Conservation (phyloP, 2,888 invertebrate genomes). For the Nomada ruficornis region DNA sequence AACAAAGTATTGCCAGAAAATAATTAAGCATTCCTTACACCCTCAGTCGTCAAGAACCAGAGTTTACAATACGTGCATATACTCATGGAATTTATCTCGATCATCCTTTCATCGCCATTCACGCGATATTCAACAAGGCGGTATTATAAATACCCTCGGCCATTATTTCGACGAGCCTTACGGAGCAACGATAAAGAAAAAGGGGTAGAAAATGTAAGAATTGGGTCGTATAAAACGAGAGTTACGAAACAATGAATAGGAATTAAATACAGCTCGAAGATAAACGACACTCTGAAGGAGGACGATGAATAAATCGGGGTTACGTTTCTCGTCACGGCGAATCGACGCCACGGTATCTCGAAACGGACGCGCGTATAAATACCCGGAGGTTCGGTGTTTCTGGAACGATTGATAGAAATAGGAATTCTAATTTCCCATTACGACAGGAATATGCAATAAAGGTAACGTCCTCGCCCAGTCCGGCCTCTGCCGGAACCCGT, state of each 20-base stretch:
- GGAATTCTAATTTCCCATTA: conserved; percentile 22
- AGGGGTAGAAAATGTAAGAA: background rate
- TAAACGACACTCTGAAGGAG: conserved; percentile 1
- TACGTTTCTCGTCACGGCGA: background rate
- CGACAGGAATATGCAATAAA: conserved; percentile 19
- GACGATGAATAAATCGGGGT: conserved; percentile 18
- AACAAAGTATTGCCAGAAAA: background rate
- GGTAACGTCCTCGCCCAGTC: background rate
- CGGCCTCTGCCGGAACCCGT: background rate
- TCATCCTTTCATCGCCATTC: background rate
- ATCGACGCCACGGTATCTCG: background rate
- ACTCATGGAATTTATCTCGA: background rate
- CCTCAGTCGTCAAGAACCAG: background rate
- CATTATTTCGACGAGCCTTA: background rate
- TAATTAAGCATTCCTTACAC: no score
- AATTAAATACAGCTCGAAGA: conserved; percentile 12
- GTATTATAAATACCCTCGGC: conserved; percentile 6
- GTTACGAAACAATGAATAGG: conserved; percentile 1
- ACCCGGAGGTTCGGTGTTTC: background rate
- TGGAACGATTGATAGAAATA: background rate
- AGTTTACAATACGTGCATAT: background rate
- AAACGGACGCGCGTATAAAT: background rate
- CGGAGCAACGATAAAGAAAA: background rate
- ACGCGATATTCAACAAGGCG: background rate
- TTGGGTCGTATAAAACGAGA: conserved; percentile 23